Evolutionary conservation across 2,888 invertebrate genomes (phyloP).

Genomic region (Aphidoletes aphidimyza): DNA sequence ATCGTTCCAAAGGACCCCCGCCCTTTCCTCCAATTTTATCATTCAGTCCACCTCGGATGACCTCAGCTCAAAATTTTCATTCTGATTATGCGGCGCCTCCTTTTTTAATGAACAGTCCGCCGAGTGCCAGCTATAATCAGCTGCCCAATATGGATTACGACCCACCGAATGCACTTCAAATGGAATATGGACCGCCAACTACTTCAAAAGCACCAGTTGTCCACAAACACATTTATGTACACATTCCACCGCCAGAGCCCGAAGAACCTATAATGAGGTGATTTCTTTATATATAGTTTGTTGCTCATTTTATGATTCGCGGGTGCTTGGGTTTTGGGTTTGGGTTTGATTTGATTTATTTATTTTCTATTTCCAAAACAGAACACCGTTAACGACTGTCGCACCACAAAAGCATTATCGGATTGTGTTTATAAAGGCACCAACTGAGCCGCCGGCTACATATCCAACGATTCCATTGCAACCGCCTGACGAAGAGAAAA

Average conservation of each 20-base stretch:
- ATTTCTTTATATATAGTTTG: not conserved
- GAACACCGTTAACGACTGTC: not conserved
- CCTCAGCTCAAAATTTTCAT: conserved; percentile 1
- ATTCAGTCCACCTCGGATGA: not conserved
- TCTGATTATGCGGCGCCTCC: not conserved
- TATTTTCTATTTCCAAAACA: not conserved
- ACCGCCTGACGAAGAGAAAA: conserved; percentile 54
- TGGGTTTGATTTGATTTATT: no score
- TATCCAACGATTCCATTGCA: conserved; percentile 21
- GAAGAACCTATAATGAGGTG: not conserved
- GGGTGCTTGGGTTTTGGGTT: no score
- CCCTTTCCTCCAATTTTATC: not conserved
- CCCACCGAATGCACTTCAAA: not conserved
- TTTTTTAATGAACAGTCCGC: not conserved
- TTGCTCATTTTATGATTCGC: no score
- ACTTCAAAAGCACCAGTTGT: conserved; percentile 11
- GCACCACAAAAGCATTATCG: conserved; percentile 55
- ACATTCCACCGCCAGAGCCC: conserved; percentile 29
- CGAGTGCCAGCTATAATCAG: not conserved
- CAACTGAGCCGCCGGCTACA: conserved; percentile 19
- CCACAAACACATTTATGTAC: conserved; percentile 45
- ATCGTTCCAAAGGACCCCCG: not conserved
- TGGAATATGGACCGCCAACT: conserved; percentile 47
- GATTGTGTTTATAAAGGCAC: conserved; percentile 55
- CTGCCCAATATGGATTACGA: not conserved